phyloP scores from a whole-genome alignment of 2,888 invertebrate species.

The Conomelus anceps region DNA sequence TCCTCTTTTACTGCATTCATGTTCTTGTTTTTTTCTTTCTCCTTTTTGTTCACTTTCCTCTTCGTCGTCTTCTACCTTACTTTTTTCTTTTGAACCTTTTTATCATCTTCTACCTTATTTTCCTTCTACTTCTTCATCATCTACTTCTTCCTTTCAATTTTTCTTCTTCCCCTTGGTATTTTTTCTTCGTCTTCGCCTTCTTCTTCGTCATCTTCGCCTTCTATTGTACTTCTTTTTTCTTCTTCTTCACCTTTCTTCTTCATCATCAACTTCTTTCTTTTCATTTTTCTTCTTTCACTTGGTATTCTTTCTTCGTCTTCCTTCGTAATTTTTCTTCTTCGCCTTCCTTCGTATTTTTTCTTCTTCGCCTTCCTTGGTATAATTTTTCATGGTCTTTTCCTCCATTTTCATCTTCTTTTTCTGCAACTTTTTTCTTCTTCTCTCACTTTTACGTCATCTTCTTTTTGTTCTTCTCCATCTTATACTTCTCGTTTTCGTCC shows the following conservation, averaged over 20 bases:
- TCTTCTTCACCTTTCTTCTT: not conserved
- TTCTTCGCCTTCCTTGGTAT: no score
- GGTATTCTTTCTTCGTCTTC: not conserved
- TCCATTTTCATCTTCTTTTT: not conserved
- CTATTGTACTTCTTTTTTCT: not conserved
- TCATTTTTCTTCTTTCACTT: not conserved
- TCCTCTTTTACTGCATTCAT: not conserved
- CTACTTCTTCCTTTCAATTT: no score
- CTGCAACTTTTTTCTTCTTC: not conserved
- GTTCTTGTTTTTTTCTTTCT: not conserved
- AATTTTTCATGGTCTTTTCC: not conserved
- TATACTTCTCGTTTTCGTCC: no score
- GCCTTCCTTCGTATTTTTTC: no score
- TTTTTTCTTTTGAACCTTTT: no score
- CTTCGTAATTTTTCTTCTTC: not conserved
- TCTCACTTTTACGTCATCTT: not conserved
- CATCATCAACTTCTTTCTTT: not conserved
- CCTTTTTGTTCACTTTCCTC: not conserved
- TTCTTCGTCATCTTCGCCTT: not conserved
- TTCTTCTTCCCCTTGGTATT: no score
- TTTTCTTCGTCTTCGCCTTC: not conserved
- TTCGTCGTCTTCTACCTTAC: no score
- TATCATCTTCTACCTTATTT: no score
- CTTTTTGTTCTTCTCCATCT: not conserved
- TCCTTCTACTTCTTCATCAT: no score